Evolutionary conservation across 1,140 invertebrate genomes (phyloP), one percentile per base, ranked within the genome.

Genomic region (Zaprionus ornatus): DNA sequence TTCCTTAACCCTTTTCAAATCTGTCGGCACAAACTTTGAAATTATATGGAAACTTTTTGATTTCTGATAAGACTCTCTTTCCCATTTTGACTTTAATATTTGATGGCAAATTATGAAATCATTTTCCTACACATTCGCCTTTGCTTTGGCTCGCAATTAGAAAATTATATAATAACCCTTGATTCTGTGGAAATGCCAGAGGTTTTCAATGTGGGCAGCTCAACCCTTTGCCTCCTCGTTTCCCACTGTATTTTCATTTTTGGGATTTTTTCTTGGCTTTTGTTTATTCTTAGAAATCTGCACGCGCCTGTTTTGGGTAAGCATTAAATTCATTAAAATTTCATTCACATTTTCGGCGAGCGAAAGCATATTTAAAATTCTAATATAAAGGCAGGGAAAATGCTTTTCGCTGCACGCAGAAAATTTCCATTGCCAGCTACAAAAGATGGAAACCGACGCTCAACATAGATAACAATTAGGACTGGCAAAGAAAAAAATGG

Each of bases 241-340:
- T 9, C 19, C 17, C 15, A 57, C 25, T 48, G 40, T 55, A 17
- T 13, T 55, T 37, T 21, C n/a, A 32, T 48, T 21, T 50, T 27
- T 32, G 32, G 15, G 4, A 35, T 37, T 57, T 32, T 10, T 21
- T 21, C 19, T 57, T 40, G 10, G 13, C 32, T 45, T 42, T 52
- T 15, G 40, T 12, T 64, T 56, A 68, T 59, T 45, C 56, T 35
- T 35, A n/a, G 27, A 65, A 70, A 67, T 60, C 54, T 23, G 50
- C 74, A 71, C 40, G 62, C 54, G 60, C 55, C 59, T 52, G 27
- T 35, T 25, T 68, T 17, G 40, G 27, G 57, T 65, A 72, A 52
- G 77, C 77, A 80, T 87, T 88, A 88, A 84, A 88, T 87, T 88
- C 84, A 87, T 87, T 87, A 88, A 88, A 87, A 80, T 87, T 87